These are phyloP conservation scores for Pica pica DNA, from an alignment of 2,113 vertebrate species.

Conservation along the genomic window DNA sequence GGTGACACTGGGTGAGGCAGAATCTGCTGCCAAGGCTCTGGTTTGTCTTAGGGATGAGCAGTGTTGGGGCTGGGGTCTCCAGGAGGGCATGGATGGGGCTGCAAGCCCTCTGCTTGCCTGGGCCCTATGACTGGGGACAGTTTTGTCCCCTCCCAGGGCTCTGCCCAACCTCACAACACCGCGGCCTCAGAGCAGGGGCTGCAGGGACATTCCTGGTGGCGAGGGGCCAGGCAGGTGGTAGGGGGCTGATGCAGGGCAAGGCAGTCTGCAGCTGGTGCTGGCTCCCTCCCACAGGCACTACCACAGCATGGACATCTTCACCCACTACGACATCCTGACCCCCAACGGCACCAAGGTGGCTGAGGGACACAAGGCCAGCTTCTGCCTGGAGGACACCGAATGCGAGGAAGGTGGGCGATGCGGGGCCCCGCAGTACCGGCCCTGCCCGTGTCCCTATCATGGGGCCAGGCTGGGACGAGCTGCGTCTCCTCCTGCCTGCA, in stretches of 20 bases:
- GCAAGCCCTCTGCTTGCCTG: neutral
- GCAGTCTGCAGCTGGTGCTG: neutral
- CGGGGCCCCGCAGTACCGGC: accelerated
- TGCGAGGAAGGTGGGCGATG: conserved; percentile 83
- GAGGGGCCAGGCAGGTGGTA: accelerated
- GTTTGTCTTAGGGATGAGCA: neutral
- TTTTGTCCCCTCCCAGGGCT: neutral
- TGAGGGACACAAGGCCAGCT: conserved; percentile 97
- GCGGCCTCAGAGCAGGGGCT: neutral
- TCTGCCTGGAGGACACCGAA: conserved; percentile 94
- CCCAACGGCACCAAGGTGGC: conserved; percentile 92
- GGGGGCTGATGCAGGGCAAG: neutral
- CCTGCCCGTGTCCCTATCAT: accelerated
- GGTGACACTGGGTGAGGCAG: neutral
- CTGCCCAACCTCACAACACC: neutral
- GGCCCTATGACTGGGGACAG: neutral
- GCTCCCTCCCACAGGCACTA: conserved; percentile 82
- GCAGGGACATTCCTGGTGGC: accelerated
- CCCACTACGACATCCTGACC: conserved; percentile 92
- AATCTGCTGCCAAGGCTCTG: neutral
- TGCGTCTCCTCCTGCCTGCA: conserved; percentile 21
- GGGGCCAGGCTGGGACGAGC: neutral
- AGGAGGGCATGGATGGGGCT: accelerated
- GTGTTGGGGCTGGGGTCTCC: too few relatives aligned
- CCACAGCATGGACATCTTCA: conserved; percentile 99